Evolutionary conservation across 2,888 invertebrate genomes (phyloP), one percentile per base, ranked within the genome.

Genomic region (Tenodera sinensis): DNA sequence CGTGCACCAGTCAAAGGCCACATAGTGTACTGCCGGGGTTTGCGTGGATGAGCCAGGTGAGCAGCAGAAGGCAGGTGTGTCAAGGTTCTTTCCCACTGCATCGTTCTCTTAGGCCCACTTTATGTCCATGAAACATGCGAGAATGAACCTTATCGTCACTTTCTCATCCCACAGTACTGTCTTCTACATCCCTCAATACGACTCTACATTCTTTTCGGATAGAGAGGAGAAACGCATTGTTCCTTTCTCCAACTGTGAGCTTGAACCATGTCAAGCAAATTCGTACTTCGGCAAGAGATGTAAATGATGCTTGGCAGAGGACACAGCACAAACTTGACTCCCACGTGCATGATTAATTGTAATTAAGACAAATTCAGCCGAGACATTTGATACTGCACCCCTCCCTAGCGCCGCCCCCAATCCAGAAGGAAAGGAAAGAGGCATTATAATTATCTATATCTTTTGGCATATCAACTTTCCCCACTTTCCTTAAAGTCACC

Each of bases 61-160:
- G n/a, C 81, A 34, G n/a, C 54, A 81, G 87, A 82, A 28, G 84
- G 87, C 89, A 89, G 89, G 89, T 87, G 89, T 87, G 88, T 89
- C 89, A 88, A 89, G 88, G 89, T 83, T 87, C 87, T 83, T 83
- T 83, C 87, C 83, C 84, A 30, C 85, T 27, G 54, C 87, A 83
- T 30, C 28, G n/a, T n/a, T 30, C 28, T 30, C 20, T 83, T 30
- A 83, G 83, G 83, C 27, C 30, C 83, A 83, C 28, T 83, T 30
- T 25, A 28, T 6, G 15, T 30, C 83, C 8, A 7, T 28, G 28
- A 83, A 83, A 7, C n/a, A 83, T 27, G 20, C 83, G 28, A 83
- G 30, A 83, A 83, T 30, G 27, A 83, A 2, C 83, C 83, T 83
- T 83, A 83, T 27, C 20, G 30, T 28, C 30, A 71, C 20, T 6